Evolutionary conservation across 2,797 vertebrate genomes (phyloP), one percentile per base, ranked within the genome.

Genomic region (Tadarida brasiliensis): DNA sequence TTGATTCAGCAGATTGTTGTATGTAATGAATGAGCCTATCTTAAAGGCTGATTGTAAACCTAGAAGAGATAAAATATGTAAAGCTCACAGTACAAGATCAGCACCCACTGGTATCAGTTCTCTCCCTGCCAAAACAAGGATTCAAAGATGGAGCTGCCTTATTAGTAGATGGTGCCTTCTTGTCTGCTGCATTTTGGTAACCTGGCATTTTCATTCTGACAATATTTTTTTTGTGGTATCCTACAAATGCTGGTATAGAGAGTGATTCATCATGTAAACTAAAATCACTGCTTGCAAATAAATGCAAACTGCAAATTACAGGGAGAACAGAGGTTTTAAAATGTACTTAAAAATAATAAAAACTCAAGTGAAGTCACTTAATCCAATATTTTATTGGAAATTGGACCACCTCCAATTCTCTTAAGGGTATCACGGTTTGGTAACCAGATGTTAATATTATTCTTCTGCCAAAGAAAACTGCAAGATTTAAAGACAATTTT

Each of bases 281-380:
- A 91, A 97, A 96, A 96, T 97, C 96, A 97, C 59, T 80, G 90
- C 94, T 94, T 97, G 77, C 39, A 92, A 97, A 73, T 94, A 96
- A 96, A 97, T 76, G 92, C 39, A 81, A 95, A 94, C 94, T 96
- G 96, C 76, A 97, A 97, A 97, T 98, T 97, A 96, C 47, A 97
- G 94, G 81, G 94, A 95, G 84, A 93, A 95, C 2, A 84, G 93
- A 93, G 91, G 56, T 92, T 97, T 95, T 70, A 91, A 97, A 97
- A 95, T 74, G 86, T 94, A 97, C 94, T 97, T 95, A 57, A 96
- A 97, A 98, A 96, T 97, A 98, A 98, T 97, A 95, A 96, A 96
- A 96, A 97, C 90, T 94, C 94, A 97, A 97, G 95, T 90, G 94
- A 97, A 97, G 94, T 97, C 96, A 97, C 95, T 97, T 97, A 97